Evolutionary conservation across 2,113 vertebrate genomes (phyloP), one percentile per base, ranked within the genome.

Genomic region (Ailurus styani): DNA sequence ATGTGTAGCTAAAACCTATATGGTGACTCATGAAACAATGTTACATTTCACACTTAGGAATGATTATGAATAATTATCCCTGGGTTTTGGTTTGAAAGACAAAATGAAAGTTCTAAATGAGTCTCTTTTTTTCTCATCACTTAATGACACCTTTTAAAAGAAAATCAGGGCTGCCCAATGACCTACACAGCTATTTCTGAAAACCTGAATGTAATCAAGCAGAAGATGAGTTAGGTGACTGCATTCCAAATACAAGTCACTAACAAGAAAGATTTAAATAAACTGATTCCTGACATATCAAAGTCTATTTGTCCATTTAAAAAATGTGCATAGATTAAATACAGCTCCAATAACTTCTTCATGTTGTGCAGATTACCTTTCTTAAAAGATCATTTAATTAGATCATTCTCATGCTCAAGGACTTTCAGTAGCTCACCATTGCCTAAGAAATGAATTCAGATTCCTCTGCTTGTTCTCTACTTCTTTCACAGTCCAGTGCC

Each of bases 1-100:
- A 29, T 85, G 27, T 87, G 70, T 95, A 66, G 29, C 91, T 96
- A 93, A 96, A 97, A 83, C 42, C 72, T 97, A 93, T n/a, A 96
- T 95, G 78, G 42, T 96, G 72, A 94, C 47, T 89, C 93, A 90
- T 75, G 47, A 55, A 96, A 91, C 87, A 97, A 91, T 87, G 83
- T 90, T 79, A 96, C 60, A 96, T 96, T 96, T 97, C 66, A 68
- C 27, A 90, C 75, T 37, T 78, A 91, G 60, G 42, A 75, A 68
- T 87, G 57, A 98, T 96, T 93, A 93, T 95, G 47, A 95, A 78
- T 89, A 95, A 96, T 90, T 95, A 92, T 70, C 21, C 13, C 37
- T 92, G 47, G 52, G 47, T 10, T 95, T 93, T 93, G n/a, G 55
- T 72, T 86, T 87, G 87, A 81, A 93, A 95, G 62, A 21, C 4